These are phyloP conservation scores for Papilio demoleus DNA, from an alignment of 2,888 invertebrate genomes.

Conservation along the genomic window DNA sequence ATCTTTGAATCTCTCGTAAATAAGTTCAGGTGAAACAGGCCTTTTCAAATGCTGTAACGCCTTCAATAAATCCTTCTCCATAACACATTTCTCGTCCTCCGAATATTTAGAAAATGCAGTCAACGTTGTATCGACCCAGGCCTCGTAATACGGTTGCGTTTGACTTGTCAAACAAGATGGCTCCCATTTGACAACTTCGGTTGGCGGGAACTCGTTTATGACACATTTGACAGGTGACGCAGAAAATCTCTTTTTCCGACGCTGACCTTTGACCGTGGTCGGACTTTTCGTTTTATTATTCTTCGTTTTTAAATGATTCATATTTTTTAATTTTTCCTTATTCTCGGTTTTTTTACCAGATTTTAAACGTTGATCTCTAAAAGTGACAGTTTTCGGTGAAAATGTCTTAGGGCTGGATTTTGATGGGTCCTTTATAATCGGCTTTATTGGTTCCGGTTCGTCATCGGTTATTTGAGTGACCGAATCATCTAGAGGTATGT, in stretches of 20 bases:
- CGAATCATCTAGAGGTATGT: constrained; percentile 20
- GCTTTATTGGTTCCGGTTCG: constrained; percentile 45
- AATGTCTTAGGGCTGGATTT: constrained; percentile 50
- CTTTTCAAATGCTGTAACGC: constrained; percentile 52
- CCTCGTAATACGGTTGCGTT: constrained; percentile 72
- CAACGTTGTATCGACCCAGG: constrained; percentile 68
- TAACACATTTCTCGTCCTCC: constrained; percentile 50
- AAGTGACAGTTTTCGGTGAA: constrained; percentile 63
- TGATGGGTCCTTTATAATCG: constrained; percentile 55
- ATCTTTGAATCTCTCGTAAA: constrained; percentile 56
- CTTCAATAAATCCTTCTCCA: constrained; percentile 50
- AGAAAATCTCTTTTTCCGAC: constrained; percentile 16
- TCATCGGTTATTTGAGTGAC: constrained; percentile 7
- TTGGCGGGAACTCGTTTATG: constrained; percentile 52
- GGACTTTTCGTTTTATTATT: constrained; percentile 10
- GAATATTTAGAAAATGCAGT: constrained; percentile 59
- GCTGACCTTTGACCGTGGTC: constrained; percentile 25
- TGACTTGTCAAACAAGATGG: constrained; percentile 56
- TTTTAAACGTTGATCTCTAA: constrained; percentile 52
- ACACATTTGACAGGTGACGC: constrained; percentile 42
- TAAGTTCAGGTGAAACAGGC: constrained; percentile 53
- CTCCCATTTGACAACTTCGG: constrained; percentile 70
- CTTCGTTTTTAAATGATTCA: constrained; percentile 38
- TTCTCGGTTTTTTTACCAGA: neutral
- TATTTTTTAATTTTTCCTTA: neutral